These are phyloP conservation scores for Heliothis virescens DNA, from an alignment of 1,140 invertebrate genomes.

Conservation along the genomic window DNA sequence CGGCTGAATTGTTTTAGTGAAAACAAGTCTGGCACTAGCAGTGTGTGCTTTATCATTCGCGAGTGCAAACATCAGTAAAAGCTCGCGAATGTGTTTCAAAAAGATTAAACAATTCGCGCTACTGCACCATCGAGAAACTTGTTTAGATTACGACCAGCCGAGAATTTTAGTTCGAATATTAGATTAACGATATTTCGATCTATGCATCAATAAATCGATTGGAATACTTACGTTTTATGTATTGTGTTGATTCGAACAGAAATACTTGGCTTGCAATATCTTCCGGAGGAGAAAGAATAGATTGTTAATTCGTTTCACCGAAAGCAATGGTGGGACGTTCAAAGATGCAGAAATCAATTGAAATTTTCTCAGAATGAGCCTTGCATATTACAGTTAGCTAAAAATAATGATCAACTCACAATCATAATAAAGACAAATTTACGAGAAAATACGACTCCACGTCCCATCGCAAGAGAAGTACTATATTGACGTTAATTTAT, in stretches of 20 bases:
- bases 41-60: constrained; percentile 75
- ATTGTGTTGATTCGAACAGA: not conserved
- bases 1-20: constrained; percentile 57
- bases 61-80: constrained; percentile 71
- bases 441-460: constrained; percentile 18
- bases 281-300: not conserved
- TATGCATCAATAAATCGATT: constrained; percentile 40
- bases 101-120: constrained; percentile 70
- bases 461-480: not conserved
- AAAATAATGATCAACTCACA: constrained; percentile 23
- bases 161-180: constrained; percentile 26
- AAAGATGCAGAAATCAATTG: constrained; percentile 42
- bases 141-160: constrained; percentile 51
- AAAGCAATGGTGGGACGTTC: constrained; percentile 24
- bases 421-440: constrained; percentile 29
- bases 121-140: constrained; percentile 50
- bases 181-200: constrained; percentile 38
- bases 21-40: constrained; percentile 60
- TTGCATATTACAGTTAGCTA: constrained; percentile 41
- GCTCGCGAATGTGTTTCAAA: constrained; percentile 64
- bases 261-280: constrained; percentile 15
- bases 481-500: constrained; percentile 29
- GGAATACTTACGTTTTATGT: constrained; percentile 24
- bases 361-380: constrained; percentile 40
- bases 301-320: constrained; percentile 16